Evolutionary conservation across 2,888 invertebrate genomes (phyloP), one percentile per base, ranked within the genome.

Genomic region (Blomia tropicalis): DNA sequence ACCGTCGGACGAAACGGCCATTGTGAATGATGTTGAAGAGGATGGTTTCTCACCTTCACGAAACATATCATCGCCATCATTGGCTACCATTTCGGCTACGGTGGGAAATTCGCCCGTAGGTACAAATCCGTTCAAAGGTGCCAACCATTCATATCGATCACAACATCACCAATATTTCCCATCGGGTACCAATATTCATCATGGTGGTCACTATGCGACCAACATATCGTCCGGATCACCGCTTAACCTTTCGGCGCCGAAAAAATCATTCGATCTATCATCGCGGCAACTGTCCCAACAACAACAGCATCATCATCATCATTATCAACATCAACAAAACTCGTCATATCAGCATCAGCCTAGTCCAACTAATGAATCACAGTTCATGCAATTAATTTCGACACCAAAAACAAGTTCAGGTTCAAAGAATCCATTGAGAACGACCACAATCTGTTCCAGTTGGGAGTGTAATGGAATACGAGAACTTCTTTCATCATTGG

Each of bases 401-500:
- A 36, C 36, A 11, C 36, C 36, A 7, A 36, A 36, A 36, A 19
- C 51, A 47, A 47, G 23, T 25, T 19, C 51, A 14, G 7, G 7
- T 47, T 14, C 51, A 27, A 47, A n/a, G 7, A 17, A 17, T 11
- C 36, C 36, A 36, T n/a, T n/a, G n/a, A n/a, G n/a, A n/a, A n/a
- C n/a, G n/a, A 7, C 7, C 36, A 36, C 36, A 7, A 36, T 17
- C 7, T 36, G 36, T 17, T 36, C 36, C 36, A 36, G 17, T 17
- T 17, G 7, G 36, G 36, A 7, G 17, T 36, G 36, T 17, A 36
- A 36, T 17, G 36, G 36, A 7, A 36, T 36, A 11, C 36, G 36
- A 17, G 36, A 36, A 36, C 86, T 86, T 73, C 77, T 90, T 63
- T 85, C 87, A 59, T 88, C 88, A 64, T 77, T 91, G 66, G 89